Evolutionary conservation across 2,113 vertebrate species (phyloP).

Genomic region (Blennius ocellaris): DNA sequence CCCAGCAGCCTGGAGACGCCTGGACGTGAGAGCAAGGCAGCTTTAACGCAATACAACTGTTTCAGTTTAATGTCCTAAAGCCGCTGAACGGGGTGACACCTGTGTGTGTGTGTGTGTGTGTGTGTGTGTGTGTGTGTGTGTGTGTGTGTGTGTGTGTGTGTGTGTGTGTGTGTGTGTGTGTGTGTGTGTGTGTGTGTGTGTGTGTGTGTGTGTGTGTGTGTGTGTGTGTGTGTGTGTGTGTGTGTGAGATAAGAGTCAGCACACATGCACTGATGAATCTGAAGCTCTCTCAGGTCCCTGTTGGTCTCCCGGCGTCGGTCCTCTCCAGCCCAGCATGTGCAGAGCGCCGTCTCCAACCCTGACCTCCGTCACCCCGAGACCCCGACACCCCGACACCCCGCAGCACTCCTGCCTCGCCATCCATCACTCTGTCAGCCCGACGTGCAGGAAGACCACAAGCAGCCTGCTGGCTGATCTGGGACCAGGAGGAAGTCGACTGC

Average conservation of each 20-base stretch:
- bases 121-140: no score
- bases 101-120: slow-evolving; percentile 3
- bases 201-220: no score
- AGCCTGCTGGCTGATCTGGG: no score
- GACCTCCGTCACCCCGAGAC: slow-evolving; percentile 47
- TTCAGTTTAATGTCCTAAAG: slow-evolving; percentile 60
- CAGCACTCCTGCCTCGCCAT: slow-evolving; percentile 52
- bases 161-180: no score
- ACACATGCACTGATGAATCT: slow-evolving; percentile 48
- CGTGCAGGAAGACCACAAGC: no score
- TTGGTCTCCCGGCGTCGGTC: neutral
- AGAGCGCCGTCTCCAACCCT: slow-evolving; percentile 33
- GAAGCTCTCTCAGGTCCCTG: slow-evolving; percentile 40
- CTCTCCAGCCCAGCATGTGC: slow-evolving; percentile 26
- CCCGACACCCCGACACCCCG: slow-evolving; percentile 32
- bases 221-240: no score
- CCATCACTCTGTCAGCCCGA: slow-evolving; percentile 65
- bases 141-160: no score
- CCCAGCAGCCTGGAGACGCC: slow-evolving; percentile 60
- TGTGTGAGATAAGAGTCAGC: slow-evolving; percentile 13
- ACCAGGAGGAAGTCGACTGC: no score
- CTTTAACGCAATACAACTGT: slow-evolving; percentile 51
- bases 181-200: no score
- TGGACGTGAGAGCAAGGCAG: slow-evolving; percentile 5
- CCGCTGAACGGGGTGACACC: slow-evolving; percentile 61